These are phyloP conservation scores for Pararge aegeria DNA, from an alignment of 1,140 invertebrate species.

Conservation along the genomic window DNA sequence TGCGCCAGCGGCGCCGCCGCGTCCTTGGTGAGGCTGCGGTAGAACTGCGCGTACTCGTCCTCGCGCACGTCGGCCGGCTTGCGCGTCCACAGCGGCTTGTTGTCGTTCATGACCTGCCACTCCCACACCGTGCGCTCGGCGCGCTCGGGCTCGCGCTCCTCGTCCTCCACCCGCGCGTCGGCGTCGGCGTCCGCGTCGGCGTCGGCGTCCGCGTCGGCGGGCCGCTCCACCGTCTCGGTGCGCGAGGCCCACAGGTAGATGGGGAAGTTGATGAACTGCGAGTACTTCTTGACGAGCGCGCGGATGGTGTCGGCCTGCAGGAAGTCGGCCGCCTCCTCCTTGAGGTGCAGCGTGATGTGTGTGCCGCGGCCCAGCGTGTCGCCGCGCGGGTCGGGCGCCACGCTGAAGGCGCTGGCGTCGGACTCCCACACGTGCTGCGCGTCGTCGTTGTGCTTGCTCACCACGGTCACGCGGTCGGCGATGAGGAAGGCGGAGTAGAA, in stretches of 20 bases:
- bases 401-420: conserved; percentile 92
- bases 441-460: conserved; percentile 97
- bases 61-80: conserved; percentile 93
- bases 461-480: conserved; percentile 94
- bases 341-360: conserved; percentile 91
- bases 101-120: conserved; percentile 97
- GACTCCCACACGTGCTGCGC: conserved; percentile 99
- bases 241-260: conserved; percentile 98
- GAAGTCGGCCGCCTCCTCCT: conserved; percentile 98
- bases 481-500: conserved; percentile 99
- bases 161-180: conserved; percentile 82
- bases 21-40: conserved; percentile 96
- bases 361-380: conserved; percentile 94
- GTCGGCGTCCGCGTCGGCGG: conserved; percentile 82
- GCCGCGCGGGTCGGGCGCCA: conserved; percentile 96
- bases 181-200: conserved; percentile 77
- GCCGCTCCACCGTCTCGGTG: conserved; percentile 92
- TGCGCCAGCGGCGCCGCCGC: conserved; percentile 88
- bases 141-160: conserved; percentile 91
- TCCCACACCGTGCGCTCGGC: conserved; percentile 99
- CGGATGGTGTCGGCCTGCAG: conserved; percentile 95
- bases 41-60: conserved; percentile 96
- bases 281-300: conserved; percentile 97
- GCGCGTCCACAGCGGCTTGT: conserved; percentile 98
- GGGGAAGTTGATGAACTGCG: conserved; percentile 99